These are phyloP conservation scores for Parasteatoda tepidariorum DNA, from an alignment of 1,140 invertebrate genomes.

Conservation along the genomic window DNA sequence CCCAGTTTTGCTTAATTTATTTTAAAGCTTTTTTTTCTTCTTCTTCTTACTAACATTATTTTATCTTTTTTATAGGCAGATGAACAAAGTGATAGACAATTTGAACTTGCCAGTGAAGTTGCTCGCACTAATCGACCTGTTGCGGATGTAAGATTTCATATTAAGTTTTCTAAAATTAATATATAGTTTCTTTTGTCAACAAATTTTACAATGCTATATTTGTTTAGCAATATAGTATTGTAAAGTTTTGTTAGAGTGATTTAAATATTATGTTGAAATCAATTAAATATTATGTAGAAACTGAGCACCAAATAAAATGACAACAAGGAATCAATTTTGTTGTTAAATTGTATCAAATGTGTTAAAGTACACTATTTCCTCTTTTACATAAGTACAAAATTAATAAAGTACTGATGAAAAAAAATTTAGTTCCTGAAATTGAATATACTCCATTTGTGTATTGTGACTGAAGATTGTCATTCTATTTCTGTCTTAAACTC, in stretches of 20 bases:
- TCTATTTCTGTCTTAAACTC: no score
- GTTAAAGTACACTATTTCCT: background rate
- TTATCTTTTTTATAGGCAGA: conserved; percentile 57
- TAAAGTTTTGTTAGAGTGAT: no score
- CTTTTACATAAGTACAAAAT: no score
- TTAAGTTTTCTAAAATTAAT: background rate
- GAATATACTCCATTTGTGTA: no score
- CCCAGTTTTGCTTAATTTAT: no score
- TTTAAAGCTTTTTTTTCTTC: no score
- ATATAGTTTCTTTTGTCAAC: background rate
- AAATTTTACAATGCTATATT: background rate
- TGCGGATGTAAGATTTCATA: conserved; percentile 13
- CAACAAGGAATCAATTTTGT: background rate
- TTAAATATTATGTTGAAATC: background rate
- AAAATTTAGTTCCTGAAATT: no score
- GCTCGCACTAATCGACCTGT: conserved; percentile 33
- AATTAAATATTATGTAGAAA: no score
- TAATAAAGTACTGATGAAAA: no score
- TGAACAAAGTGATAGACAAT: conserved; percentile 62
- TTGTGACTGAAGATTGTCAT: no score
- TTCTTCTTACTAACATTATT: no score
- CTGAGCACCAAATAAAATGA: background rate
- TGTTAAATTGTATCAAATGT: background rate
- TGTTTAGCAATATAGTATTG: background rate
- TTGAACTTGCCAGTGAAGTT: conserved; percentile 48